Percentiles rank a stretch among this genome's conserved stretches.
Evolutionary conservation across 2,888 invertebrate genomes (phyloP).

Genomic region (Microplitis manilae): DNA sequence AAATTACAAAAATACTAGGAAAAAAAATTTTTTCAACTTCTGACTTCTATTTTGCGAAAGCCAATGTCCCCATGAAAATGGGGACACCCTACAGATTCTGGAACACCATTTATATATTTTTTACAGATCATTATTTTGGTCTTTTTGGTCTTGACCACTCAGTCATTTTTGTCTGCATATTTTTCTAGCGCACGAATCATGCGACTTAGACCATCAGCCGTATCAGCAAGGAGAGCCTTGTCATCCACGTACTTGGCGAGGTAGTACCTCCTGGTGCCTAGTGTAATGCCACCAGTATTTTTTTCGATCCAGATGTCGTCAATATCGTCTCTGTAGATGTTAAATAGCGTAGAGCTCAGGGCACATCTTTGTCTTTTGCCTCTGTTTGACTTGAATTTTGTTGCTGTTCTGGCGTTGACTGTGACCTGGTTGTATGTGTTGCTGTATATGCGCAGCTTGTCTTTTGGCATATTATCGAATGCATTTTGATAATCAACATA

Average conservation of each 20-base stretch:
- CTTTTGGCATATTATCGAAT: constrained; percentile 43
- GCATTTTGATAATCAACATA: constrained; percentile 45
- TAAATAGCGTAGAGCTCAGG: neutral
- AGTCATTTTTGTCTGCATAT: neutral
- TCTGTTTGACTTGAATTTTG: neutral
- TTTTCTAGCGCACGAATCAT: constrained; percentile 8
- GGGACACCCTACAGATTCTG: no score
- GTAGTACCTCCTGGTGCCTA: constrained; percentile 18
- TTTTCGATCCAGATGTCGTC: neutral
- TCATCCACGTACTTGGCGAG: constrained; percentile 27
- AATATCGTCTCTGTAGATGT: constrained; percentile 12
- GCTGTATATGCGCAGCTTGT: constrained; percentile 22
- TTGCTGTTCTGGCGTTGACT: neutral
- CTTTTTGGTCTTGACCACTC: neutral
- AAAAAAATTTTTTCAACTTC: no score
- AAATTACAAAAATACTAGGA: no score
- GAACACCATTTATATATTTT: no score
- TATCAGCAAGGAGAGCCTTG: constrained; percentile 16
- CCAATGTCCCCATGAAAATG: no score
- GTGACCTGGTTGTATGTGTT: neutral
- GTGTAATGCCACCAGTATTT: constrained; percentile 13
- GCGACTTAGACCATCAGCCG: neutral
- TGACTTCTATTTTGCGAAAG: no score
- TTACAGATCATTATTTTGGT: constrained; percentile 21
- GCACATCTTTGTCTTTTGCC: constrained; percentile 10